A percentile compares a stretch with the other conserved stretches of the same genome.
Conservation (phyloP, 2,113 vertebrate species). For the Siniperca chuatsi region DNA sequence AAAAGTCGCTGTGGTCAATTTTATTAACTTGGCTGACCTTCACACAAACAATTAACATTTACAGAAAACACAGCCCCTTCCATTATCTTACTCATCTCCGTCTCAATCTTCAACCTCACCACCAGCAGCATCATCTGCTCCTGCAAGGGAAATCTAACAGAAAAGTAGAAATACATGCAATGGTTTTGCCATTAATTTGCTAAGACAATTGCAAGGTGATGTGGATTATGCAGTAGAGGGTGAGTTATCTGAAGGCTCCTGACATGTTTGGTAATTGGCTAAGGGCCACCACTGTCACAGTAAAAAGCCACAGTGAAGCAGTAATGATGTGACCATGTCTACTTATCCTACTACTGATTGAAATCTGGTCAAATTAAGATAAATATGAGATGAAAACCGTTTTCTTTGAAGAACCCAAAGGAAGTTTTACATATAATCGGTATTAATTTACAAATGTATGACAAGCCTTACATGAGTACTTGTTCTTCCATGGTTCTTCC, state of each 20-base stretch:
- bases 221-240: conserved; percentile 53
- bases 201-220: conserved; percentile 50
- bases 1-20: conserved; percentile 80
- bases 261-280: conserved; percentile 62
- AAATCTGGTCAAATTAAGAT: conserved; percentile 4
- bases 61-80: conserved; percentile 83
- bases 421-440: background rate
- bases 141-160: conserved; percentile 25
- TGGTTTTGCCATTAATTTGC: background rate
- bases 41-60: conserved; percentile 91
- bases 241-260: conserved; percentile 54
- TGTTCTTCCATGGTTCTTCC: background rate
- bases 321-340: conserved; percentile 47
- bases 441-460: background rate
- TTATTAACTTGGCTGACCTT: conserved; percentile 89
- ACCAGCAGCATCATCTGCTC: background rate
- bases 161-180: background rate
- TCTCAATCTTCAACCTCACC: conserved; percentile 65
- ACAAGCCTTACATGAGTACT: background rate
- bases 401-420: conserved; percentile 15
- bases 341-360: conserved; percentile 2
- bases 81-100: conserved; percentile 64
- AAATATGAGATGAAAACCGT: background rate
- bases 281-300: conserved; percentile 28
- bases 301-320: conserved; percentile 46